Evolutionary conservation across 2,888 invertebrate genomes (phyloP).

Genomic region (Tenodera sinensis): DNA sequence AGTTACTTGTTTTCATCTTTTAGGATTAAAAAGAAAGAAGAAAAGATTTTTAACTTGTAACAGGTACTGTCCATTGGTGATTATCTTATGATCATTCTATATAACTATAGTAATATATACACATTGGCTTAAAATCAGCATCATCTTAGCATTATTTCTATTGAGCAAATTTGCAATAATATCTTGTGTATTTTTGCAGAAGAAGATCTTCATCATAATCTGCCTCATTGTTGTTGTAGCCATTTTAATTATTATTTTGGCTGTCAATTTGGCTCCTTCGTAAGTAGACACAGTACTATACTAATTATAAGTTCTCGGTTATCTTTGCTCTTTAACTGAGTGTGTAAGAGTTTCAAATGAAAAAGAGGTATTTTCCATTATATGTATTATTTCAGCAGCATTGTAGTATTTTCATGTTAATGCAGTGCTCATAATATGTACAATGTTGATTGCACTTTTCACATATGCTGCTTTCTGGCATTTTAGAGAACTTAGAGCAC

Average conservation of each 20-base stretch:
- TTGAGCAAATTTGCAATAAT: neutral
- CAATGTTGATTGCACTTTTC: neutral
- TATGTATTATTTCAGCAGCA: neutral
- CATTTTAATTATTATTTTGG: conserved; percentile 71
- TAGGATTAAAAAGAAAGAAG: no score
- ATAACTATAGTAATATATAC: no score
- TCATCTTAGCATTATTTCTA: neutral
- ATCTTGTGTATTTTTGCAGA: conserved; percentile 59
- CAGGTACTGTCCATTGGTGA: no score
- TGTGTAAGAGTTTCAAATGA: neutral
- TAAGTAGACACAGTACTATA: neutral
- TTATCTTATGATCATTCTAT: no score
- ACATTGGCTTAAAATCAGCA: no score
- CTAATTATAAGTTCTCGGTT: neutral
- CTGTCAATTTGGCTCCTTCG: conserved; percentile 37
- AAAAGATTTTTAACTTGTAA: no score
- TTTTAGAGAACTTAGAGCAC: neutral
- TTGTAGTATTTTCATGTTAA: neutral
- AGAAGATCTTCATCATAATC: conserved; percentile 84
- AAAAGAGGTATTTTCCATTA: neutral
- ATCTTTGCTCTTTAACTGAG: neutral
- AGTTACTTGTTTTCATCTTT: no score
- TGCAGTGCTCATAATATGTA: neutral
- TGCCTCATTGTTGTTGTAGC: conserved; percentile 74
- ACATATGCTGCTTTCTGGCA: neutral